These are phyloP conservation scores for Rhinella marina DNA, from an alignment of 2,797 vertebrate genomes.

Conservation along the genomic window DNA sequence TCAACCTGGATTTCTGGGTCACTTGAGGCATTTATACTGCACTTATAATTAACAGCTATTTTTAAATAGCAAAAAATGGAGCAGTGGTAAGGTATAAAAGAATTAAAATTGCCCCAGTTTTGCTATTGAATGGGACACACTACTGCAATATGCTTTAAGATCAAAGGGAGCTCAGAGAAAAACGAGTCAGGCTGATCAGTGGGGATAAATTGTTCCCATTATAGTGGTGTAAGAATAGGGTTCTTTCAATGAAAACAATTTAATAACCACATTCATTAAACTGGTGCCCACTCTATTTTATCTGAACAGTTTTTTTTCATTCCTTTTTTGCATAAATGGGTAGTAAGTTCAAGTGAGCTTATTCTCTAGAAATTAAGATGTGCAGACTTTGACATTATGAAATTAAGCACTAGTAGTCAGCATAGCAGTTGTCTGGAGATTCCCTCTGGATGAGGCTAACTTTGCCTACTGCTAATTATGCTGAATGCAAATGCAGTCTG, in stretches of 20 bases:
- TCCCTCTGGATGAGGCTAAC: slow-evolving; percentile 86
- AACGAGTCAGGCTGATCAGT: slow-evolving; percentile 97
- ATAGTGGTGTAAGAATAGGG: slow-evolving; percentile 98
- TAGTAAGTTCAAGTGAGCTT: slow-evolving; percentile 85
- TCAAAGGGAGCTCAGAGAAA: slow-evolving; percentile 96
- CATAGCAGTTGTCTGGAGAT: slow-evolving; percentile 91
- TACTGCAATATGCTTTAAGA: slow-evolving; percentile 98
- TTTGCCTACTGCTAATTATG: slow-evolving; percentile 93
- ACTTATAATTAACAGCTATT: slow-evolving; percentile 99
- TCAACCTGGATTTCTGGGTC: slow-evolving; percentile 99
- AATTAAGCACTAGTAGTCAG: slow-evolving; percentile 93
- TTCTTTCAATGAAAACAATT: slow-evolving; percentile 99
- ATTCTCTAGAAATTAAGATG: slow-evolving; percentile 96
- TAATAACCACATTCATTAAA: slow-evolving; percentile 99
- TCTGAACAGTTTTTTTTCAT: slow-evolving; percentile 74
- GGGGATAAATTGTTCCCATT: slow-evolving; percentile 99
- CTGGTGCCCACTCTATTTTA: slow-evolving; percentile 89
- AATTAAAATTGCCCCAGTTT: slow-evolving; percentile 99
- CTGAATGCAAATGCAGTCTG: slow-evolving; percentile 85
- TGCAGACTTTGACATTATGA: slow-evolving; percentile 90
- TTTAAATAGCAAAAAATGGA: slow-evolving; percentile 99
- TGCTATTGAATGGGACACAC: slow-evolving; percentile 99
- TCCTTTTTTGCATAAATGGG: slow-evolving; percentile 79
- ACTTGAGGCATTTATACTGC: slow-evolving; percentile 99
- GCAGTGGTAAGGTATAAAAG: slow-evolving; percentile 99